phyloP scores from a whole-genome alignment of 2,888 invertebrate species.

The Sinotaia quadrata region DNA sequence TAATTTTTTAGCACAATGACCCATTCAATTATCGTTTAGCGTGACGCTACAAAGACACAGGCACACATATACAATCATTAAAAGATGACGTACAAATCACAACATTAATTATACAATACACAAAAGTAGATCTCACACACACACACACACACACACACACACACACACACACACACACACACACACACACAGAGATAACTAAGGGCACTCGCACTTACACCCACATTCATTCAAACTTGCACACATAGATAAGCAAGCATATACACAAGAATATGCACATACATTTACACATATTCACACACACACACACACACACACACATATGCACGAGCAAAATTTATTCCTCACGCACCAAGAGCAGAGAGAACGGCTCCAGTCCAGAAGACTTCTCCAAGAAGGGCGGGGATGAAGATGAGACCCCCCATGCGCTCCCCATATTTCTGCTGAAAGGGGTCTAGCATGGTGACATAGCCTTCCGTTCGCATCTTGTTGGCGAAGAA shows the following conservation, averaged over 20 bases:
- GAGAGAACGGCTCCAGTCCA: conserved; percentile 99
- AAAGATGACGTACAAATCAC: too few species aligned
- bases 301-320: background rate
- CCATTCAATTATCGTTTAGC: too few species aligned
- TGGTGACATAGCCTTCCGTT: conserved; percentile 96
- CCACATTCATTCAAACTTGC: background rate
- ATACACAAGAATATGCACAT: background rate
- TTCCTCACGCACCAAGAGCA: conserved; percentile 83
- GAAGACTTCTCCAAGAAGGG: conserved; percentile 97
- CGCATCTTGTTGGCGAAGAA: conserved; percentile 99
- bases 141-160: conserved; percentile 10
- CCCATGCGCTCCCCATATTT: conserved; percentile 98
- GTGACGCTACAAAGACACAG: too few species aligned
- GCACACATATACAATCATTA: too few species aligned
- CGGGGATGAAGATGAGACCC: conserved; percentile 94
- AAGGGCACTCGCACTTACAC: background rate
- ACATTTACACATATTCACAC: background rate
- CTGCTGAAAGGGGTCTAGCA: conserved; percentile 98
- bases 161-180: background rate
- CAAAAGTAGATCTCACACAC: too few species aligned
- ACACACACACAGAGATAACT: background rate
- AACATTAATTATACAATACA: too few species aligned
- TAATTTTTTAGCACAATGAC: too few species aligned
- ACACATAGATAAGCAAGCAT: background rate
- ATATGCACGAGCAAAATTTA: background rate